phyloP scores from a whole-genome alignment of 30 jellyfish, hydroid and myxozoan genomes.

The Chrysaora quinquecirrha region DNA sequence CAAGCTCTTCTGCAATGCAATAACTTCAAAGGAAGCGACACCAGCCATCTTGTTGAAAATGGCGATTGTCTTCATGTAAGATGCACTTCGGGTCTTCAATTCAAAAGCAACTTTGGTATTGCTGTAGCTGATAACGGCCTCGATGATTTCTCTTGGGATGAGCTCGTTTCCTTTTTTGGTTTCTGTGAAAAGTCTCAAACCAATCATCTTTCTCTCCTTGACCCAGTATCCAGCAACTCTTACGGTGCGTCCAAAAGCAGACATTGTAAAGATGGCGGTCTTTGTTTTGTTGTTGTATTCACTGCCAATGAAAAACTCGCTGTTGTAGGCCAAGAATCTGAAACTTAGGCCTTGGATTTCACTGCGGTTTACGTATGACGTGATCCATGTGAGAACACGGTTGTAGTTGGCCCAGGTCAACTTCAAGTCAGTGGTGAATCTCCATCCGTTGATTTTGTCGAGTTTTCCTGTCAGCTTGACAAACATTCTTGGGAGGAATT shows the following conservation, averaged over 20 bases:
- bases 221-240: constrained; percentile 61
- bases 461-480: constrained; percentile 77
- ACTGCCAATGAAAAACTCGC: constrained; percentile 38
- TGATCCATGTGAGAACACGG: constrained; percentile 71
- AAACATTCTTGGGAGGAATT: constrained; percentile 95
- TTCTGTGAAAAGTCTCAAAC: constrained; percentile 37
- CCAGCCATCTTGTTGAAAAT: constrained; percentile 38
- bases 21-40: constrained; percentile 35
- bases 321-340: constrained; percentile 47
- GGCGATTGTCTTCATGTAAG: constrained; percentile 46
- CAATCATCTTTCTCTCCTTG: constrained; percentile 42
- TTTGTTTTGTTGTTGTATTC: constrained; percentile 50
- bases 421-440: constrained; percentile 76
- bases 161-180: constrained; percentile 26
- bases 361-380: constrained; percentile 48
- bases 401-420: constrained; percentile 80
- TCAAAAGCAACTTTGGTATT: constrained; percentile 39
- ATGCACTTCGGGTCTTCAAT: constrained; percentile 13
- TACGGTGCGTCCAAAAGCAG: constrained; percentile 59
- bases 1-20: constrained; percentile 44
- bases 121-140: constrained; percentile 44
- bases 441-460: constrained; percentile 81
- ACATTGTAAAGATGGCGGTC: constrained; percentile 40
- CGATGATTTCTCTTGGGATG: constrained; percentile 49
- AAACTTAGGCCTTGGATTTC: constrained; percentile 60